A percentile compares a stretch with the other conserved stretches of the same genome.
Conservation (phyloP, 2,888 invertebrate species). For the Ditylenchus weischeri region DNA sequence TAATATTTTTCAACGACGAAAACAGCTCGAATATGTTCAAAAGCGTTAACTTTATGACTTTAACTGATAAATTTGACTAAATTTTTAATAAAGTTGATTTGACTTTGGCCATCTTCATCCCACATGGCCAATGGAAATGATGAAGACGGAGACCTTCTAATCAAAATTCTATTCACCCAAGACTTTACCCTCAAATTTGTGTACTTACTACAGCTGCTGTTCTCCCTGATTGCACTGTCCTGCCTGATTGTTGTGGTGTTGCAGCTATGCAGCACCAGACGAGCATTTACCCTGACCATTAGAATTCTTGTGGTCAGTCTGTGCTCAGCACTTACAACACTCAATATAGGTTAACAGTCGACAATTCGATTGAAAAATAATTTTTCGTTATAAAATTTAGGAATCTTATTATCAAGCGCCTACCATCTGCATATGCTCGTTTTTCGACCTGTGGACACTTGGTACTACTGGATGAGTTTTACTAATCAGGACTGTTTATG, state of each 20-base stretch:
- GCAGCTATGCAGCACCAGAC: slow-evolving; percentile 17
- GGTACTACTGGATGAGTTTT: slow-evolving; percentile 38
- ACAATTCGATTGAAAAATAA: neutral
- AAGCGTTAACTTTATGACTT: too few species aligned
- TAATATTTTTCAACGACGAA: too few species aligned
- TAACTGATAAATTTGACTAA: too few species aligned
- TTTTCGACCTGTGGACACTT: slow-evolving; percentile 29
- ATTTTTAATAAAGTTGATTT: too few species aligned
- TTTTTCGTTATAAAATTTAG: slow-evolving; percentile 8
- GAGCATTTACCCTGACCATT: slow-evolving; percentile 12
- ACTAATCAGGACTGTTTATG: slow-evolving; percentile 29
- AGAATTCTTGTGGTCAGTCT: slow-evolving; percentile 26
- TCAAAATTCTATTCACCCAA: neutral
- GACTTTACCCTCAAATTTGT: slow-evolving; percentile 24
- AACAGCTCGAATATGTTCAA: too few species aligned
- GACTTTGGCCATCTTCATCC: too few species aligned
- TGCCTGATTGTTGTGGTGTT: slow-evolving; percentile 20
- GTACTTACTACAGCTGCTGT: slow-evolving; percentile 24
- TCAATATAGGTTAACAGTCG: slow-evolving; percentile 26
- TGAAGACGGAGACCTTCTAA: too few species aligned
- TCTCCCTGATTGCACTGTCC: slow-evolving; percentile 22
- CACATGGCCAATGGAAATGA: too few species aligned
- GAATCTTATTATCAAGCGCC: slow-evolving; percentile 33
- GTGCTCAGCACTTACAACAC: slow-evolving; percentile 19
- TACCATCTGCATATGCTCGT: slow-evolving; percentile 37